Evolutionary conservation across 2,888 invertebrate genomes (phyloP), one percentile per base, ranked within the genome.

Genomic region (Leptogaster cylindrica): DNA sequence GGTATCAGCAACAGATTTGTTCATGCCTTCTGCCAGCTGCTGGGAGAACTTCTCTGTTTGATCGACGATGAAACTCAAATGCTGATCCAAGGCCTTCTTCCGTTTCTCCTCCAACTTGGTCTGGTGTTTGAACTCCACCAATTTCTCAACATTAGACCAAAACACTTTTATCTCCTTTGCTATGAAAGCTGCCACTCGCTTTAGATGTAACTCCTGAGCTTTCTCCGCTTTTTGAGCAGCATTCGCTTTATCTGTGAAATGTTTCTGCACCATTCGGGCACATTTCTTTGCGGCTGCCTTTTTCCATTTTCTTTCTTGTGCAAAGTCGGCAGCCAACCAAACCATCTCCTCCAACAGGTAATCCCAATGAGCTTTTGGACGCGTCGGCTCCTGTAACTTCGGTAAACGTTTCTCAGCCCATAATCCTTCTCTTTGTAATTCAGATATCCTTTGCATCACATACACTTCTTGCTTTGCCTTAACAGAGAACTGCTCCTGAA

Each of bases 301-400:
- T 78, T 99, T 99, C 95, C 96, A 97, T 80, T 96, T 97, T 71
- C 97, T 87, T 82, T 99, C 99, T 80, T 96, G 94, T 25, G 93
- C 93, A 82, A 99, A 99, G 83, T 99, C 98, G 36, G 95, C 92
- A 33, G 97, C 94, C 73, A 99, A 84, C 99, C 99, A 99, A 36
- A 92, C 91, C 95, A 97, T 97, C 83, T 99, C 99, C 82, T 99
- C 98, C 41, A 99, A 83, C 71, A 99, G 83, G 82, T 96, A 98
- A 82, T 99, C 99, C 97, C 98, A 98, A 81, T 99, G 98, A 25
- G 94, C 91, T 83, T 97, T 98, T 63, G 88, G 85, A 71, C 97
- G 85, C 69, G 90, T 87, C 73, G 95, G 94, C 82, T 95, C 95
- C 78, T 93, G 89, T 71, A 95, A 88, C 83, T 95, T 95, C 64